Conservation (phyloP, 2,888 invertebrate species). For the Dryococelus australis region DNA sequence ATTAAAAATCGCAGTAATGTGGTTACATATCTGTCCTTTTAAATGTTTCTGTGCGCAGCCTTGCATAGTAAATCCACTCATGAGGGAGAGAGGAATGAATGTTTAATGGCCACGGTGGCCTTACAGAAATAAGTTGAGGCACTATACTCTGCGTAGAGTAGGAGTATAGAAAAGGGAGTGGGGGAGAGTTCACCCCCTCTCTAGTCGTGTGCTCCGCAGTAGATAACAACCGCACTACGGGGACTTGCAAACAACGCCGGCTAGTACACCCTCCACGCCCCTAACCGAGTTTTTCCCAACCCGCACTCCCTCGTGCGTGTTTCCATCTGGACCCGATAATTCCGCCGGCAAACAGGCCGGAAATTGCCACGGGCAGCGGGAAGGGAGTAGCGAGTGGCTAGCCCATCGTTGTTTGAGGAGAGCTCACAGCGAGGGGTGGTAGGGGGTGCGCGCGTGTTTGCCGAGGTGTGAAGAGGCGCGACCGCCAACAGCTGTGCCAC, state of each 20-base stretch:
- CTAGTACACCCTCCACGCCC: not conserved
- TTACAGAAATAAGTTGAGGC: no score
- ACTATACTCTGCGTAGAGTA: no score
- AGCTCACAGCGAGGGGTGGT: not conserved
- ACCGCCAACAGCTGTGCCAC: not conserved
- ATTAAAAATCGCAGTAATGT: no score
- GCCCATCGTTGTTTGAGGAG: not conserved
- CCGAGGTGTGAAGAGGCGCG: not conserved
- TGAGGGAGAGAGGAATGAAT: no score
- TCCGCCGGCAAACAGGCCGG: conserved; percentile 11
- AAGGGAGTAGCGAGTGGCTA: not conserved
- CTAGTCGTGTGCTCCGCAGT: not conserved
- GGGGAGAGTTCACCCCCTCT: no score
- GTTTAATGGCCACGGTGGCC: no score
- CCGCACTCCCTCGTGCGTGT: not conserved
- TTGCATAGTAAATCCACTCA: no score
- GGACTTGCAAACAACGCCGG: not conserved
- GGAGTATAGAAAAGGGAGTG: no score
- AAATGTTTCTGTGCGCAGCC: no score
- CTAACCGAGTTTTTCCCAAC: not conserved
- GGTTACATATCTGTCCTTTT: no score
- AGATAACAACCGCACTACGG: not conserved
- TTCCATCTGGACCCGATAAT: conserved; percentile 10
- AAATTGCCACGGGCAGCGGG: not conserved
- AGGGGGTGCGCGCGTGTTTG: not conserved